These are phyloP conservation scores for Selene dorsalis DNA, from an alignment of 2,797 vertebrate genomes.

Conservation along the genomic window DNA sequence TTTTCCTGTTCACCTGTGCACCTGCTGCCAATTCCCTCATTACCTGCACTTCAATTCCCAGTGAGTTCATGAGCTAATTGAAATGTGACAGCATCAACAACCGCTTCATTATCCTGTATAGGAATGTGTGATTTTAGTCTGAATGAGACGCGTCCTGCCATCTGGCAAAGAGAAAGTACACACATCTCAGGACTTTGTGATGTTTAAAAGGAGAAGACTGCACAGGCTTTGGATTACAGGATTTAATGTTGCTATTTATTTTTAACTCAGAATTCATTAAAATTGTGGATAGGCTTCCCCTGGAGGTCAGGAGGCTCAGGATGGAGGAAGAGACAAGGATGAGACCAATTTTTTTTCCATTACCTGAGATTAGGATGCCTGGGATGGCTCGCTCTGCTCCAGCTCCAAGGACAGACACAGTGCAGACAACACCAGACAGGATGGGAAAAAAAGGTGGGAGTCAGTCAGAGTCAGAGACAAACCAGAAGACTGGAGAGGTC, in stretches of 20 bases:
- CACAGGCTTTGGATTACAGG: constrained; percentile 32
- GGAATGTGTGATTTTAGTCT: constrained; percentile 32
- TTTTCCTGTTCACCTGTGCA: no score
- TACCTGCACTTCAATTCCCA: no score
- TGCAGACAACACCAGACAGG: constrained; percentile 11
- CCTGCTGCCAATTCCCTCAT: no score
- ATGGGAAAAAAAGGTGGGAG: neutral
- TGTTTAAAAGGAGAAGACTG: constrained; percentile 23
- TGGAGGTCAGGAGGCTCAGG: constrained; percentile 48
- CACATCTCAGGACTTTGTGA: constrained; percentile 17
- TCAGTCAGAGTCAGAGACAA: neutral
- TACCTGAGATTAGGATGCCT: constrained; percentile 59
- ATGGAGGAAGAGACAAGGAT: constrained; percentile 40
- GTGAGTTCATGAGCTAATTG: no score
- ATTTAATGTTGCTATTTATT: constrained; percentile 57
- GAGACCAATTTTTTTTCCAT: constrained; percentile 65
- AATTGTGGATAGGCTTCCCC: constrained; percentile 27
- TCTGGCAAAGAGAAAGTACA: neutral
- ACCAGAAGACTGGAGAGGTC: constrained; percentile 23
- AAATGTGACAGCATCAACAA: neutral
- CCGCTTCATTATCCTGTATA: constrained; percentile 18
- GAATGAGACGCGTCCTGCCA: constrained; percentile 20
- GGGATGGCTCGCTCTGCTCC: constrained; percentile 33
- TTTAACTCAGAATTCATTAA: constrained; percentile 53
- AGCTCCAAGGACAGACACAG: constrained; percentile 52